Base-by-base conservation (phyloP, 2,113 vertebrate species). In the Ciconia stormi region DNA sequence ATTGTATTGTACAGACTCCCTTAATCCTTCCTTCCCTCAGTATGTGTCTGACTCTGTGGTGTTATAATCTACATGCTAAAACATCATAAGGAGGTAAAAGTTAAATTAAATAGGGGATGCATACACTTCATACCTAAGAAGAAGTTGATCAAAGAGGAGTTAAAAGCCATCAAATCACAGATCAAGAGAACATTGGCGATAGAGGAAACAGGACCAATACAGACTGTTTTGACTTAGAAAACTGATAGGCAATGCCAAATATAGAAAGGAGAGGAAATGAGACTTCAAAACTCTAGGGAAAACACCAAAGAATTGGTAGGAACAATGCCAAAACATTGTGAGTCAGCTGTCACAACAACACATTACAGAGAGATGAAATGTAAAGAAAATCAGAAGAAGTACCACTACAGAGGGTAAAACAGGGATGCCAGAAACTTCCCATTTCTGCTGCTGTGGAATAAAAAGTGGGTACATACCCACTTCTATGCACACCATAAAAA, bases 11-110 rank as follows among this genome's bases (percentile, higher is more conserved):
- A 44, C 9, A 13, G 14, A 62, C 5, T 73, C 17, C 11, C 8
- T 86, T 47, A 79, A 74, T 13, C 13, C 27, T 59, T 20, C 26
- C 13, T 73, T 78, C 21, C 44, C 13, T 34, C 42, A 17, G 12
- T 25, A 30, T 29, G 36, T 0, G 0, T n/a, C 50, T 83, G 50
- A 55, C 5, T 36, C 2, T 2, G 25, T 53, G 23, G 2, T 76
- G 11, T 22, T 61, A 49, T n/a, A 44, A 55, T n/a, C 29, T n/a
- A 47, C 27, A 25, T 16, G 19, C 3, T 46, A 42, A 81, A 79
- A 42, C 2, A 30, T 6, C 7, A 32, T 16, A 65, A 61, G 9
- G 18, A 85, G 9, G 6, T 2, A 83, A 81, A 94, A 92, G 22
- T 47, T 89, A 63, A 87, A 63, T 58, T 61, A 36, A 47, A 59